Evolutionary conservation across 2,797 vertebrate genomes (phyloP), one percentile per base, ranked within the genome.

Genomic region (Myiotriccus ornatus): DNA sequence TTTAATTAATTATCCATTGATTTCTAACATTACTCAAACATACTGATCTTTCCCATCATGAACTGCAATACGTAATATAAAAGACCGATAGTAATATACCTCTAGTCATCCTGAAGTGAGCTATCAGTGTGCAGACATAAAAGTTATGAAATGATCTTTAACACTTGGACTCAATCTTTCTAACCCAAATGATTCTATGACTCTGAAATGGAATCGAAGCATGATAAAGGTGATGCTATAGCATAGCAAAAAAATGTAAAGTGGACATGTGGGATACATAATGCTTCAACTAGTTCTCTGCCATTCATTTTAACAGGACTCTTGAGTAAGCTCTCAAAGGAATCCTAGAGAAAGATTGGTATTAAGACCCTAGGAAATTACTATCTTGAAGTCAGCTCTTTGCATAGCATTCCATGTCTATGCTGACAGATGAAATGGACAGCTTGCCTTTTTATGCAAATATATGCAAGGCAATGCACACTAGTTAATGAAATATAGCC

Each of bases 361-460:
- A 84, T 60, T 76, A 88, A 91, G 19, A 25, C 67, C 27, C 10
- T 12, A 43, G 59, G 92, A 74, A 91, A 84, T 35, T 69, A 60
- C 41, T 65, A 47, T 56, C 76, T 79, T 49, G 60, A 88, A 94
- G 76, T 56, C 62, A 87, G 49, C 30, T 63, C 32, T 88, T 9
- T 73, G 73, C 69, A 85, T 1, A 78, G 35, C 43, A 65, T 20
- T 92, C 27, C 39, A 17, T 35, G 62, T 92, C 27, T 41, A 17
- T 35, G 62, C 70, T 87, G 83, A 78, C 83, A 91, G 95, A 90
- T 20, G 0, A 96, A 85, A 86, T 25, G 21, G 55, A 87, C 17
- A 93, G 46, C 68, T 84, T 86, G 74, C 41, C 74, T 82, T 93
- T 91, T 89, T 62, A 94, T 91, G 93, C 67, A 94, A 94, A 96